phyloP scores from a whole-genome alignment of 2,888 invertebrate species.

The Actias luna region DNA sequence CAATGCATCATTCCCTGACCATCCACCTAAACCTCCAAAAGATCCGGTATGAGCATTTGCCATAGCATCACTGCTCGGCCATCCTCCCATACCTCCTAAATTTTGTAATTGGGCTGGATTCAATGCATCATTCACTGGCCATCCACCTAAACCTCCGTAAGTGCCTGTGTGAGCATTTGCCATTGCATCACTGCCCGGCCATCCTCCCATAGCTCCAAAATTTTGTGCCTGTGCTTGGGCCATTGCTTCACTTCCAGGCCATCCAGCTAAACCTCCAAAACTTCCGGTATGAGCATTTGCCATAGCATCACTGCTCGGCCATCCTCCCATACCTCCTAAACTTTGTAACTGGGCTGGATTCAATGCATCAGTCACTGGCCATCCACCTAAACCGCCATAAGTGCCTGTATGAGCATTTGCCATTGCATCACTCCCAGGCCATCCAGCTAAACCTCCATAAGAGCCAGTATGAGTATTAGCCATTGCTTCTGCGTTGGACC shows the following conservation, averaged over 20 bases:
- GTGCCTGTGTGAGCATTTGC: slow-evolving; percentile 24
- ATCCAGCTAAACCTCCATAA: slow-evolving; percentile 25
- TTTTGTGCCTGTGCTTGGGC: not conserved
- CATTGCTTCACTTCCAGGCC: not conserved
- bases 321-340: not conserved
- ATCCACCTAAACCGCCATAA: slow-evolving; percentile 23
- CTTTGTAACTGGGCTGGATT: slow-evolving; percentile 28
- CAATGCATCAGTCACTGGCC: slow-evolving; percentile 25
- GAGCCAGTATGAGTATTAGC: slow-evolving; percentile 24
- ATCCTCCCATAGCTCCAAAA: slow-evolving; percentile 15
- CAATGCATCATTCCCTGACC: slow-evolving; percentile 13
- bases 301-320: slow-evolving; percentile 15
- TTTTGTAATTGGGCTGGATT: slow-evolving; percentile 28
- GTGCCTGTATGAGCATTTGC: slow-evolving; percentile 24
- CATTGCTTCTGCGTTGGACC: slow-evolving; percentile 14
- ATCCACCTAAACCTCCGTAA: slow-evolving; percentile 24
- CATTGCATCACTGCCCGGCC: slow-evolving; percentile 16
- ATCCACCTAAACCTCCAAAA: slow-evolving; percentile 18
- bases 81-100: slow-evolving; percentile 4
- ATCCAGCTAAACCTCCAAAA: slow-evolving; percentile 24
- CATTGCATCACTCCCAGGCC: slow-evolving; percentile 15
- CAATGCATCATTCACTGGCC: slow-evolving; percentile 25
- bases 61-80: slow-evolving; percentile 18
- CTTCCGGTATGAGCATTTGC: slow-evolving; percentile 24
- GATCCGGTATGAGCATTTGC: slow-evolving; percentile 24